A percentile compares a stretch with the other conserved stretches of the same genome.
Conservation (phyloP, 1,140 invertebrate genomes). For the Pseudomyrmex pallidus region DNA sequence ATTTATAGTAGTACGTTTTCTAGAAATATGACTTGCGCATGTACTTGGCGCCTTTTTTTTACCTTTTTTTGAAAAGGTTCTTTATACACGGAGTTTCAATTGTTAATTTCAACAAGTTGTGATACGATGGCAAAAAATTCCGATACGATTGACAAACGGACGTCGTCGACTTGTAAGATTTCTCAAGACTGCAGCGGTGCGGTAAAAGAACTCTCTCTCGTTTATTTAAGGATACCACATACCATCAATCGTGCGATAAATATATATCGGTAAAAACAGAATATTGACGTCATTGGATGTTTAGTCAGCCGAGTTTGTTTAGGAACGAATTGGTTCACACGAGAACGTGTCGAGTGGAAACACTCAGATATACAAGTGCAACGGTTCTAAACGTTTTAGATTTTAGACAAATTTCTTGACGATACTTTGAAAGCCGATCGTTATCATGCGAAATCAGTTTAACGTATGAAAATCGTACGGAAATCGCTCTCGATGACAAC, state of each 20-base stretch:
- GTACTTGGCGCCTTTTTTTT: no score
- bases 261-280: not conserved
- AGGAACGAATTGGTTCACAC: constrained; percentile 1
- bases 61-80: no score
- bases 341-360: not conserved
- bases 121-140: not conserved
- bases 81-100: not conserved
- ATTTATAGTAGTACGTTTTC: no score
- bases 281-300: constrained; percentile 15
- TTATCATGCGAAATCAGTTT: no score
- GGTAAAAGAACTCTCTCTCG: constrained; percentile 19
- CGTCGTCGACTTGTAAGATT: constrained; percentile 23
- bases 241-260: constrained; percentile 31
- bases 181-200: not conserved
- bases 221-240: constrained; percentile 41
- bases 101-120: not conserved
- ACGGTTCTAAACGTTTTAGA: not conserved
- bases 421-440: no score
- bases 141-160: not conserved
- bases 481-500: no score
- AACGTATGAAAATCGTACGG: not conserved
- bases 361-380: not conserved
- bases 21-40: no score
- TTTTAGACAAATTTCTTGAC: no score
- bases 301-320: constrained; percentile 29